Conservation (phyloP, 2,113 vertebrate species). For the Mesoclemmys tuberculata region DNA sequence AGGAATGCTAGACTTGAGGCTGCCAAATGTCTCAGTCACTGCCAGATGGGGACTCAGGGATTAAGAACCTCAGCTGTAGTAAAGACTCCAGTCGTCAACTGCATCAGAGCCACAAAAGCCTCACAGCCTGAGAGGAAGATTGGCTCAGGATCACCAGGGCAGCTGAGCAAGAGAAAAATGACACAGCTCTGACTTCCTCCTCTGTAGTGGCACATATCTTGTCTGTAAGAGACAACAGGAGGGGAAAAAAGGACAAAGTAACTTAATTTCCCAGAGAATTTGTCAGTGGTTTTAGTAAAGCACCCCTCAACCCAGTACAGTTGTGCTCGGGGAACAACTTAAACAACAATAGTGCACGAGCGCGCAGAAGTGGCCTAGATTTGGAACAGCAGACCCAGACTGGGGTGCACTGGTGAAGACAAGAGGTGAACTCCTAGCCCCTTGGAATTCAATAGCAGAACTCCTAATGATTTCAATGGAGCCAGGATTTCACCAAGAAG, state of each 20-base stretch:
- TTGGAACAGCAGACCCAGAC: neutral
- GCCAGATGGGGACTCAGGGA: neutral
- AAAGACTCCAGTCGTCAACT: neutral
- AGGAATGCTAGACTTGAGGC: neutral
- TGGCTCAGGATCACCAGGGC: neutral
- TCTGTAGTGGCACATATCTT: accelerated
- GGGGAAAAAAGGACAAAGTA: neutral
- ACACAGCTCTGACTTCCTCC: neutral
- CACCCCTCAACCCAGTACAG: neutral
- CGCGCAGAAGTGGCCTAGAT: neutral
- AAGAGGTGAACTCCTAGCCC: neutral
- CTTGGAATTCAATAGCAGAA: neutral
- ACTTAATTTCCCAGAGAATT: neutral
- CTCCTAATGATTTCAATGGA: too few relatives aligned
- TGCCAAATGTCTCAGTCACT: neutral
- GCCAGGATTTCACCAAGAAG: too few relatives aligned
- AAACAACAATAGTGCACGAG: too few relatives aligned
- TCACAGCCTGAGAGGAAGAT: neutral
- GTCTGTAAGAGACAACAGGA: neutral
- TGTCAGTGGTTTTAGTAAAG: neutral
- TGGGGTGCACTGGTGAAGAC: neutral
- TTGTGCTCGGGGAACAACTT: neutral
- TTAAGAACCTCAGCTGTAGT: neutral
- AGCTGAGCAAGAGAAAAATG: neutral
- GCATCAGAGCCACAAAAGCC: neutral